These are phyloP conservation scores for Calycopis cecrops DNA, from an alignment of 1,140 invertebrate genomes.

Conservation along the genomic window DNA sequence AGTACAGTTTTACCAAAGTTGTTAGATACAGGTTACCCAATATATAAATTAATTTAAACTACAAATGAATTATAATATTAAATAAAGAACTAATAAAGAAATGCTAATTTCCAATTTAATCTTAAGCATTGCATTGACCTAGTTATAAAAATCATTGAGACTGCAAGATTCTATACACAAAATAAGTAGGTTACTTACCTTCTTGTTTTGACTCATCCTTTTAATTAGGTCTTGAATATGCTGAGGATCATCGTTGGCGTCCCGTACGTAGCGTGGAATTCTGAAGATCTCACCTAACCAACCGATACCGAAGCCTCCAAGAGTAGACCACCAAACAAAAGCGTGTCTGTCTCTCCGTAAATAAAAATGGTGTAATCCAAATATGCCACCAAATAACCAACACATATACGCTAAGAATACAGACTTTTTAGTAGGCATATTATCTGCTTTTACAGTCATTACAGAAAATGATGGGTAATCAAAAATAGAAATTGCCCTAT, in stretches of 20 bases:
- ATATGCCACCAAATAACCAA: constrained; percentile 91
- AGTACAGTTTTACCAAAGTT: background rate
- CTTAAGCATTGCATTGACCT: no score
- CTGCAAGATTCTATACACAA: background rate
- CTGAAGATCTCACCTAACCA: constrained; percentile 91
- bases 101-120: no score
- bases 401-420: constrained; percentile 85
- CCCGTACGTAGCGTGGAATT: constrained; percentile 90
- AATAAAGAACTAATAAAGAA: no score
- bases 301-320: constrained; percentile 91
- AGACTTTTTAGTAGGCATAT: constrained; percentile 76
- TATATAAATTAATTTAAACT: background rate
- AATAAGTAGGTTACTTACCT: constrained; percentile 63
- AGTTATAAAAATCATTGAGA: no score
- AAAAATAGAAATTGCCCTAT: constrained; percentile 21
- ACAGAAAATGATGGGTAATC: constrained; percentile 19
- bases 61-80: no score
- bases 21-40: background rate
- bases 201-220: constrained; percentile 78
- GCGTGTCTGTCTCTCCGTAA: constrained; percentile 92
- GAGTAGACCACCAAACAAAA: constrained; percentile 89
- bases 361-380: constrained; percentile 95
- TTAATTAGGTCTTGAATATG: constrained; percentile 81
- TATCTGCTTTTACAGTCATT: constrained; percentile 34
- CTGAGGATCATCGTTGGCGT: constrained; percentile 87